Percentiles rank a stretch among this genome's conserved stretches.
phyloP scores from a whole-genome alignment of 2,888 invertebrate genomes.

The Anarsia innoxiella region DNA sequence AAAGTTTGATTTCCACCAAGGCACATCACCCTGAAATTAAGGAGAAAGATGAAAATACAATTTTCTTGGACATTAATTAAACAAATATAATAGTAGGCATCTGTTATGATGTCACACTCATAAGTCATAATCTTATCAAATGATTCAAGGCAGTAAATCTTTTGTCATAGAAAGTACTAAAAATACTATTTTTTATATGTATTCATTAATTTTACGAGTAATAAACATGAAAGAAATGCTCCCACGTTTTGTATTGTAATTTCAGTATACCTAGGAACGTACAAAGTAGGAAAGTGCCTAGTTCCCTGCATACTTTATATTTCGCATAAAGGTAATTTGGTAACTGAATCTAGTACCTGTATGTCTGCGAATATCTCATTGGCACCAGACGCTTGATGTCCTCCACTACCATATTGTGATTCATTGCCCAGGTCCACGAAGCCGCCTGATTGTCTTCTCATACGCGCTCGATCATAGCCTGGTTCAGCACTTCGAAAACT shows the following conservation, averaged over 20 bases:
- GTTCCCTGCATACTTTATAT: too few relatives aligned
- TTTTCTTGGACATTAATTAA: too few relatives aligned
- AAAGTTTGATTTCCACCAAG: slow-evolving; percentile 98
- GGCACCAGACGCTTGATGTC: slow-evolving; percentile 89
- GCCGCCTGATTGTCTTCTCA: slow-evolving; percentile 80
- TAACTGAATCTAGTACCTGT: slow-evolving; percentile 85
- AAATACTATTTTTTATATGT: too few relatives aligned
- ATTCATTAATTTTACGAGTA: too few relatives aligned
- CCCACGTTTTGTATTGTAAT: too few relatives aligned
- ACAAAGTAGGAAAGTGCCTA: too few relatives aligned
- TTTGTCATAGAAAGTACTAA: too few relatives aligned
- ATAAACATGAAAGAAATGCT: too few relatives aligned
- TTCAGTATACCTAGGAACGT: too few relatives aligned
- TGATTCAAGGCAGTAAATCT: background rate
- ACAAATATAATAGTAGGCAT: background rate
- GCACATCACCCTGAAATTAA: slow-evolving; percentile 80
- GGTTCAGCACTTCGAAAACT: slow-evolving; percentile 65
- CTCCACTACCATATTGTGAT: slow-evolving; percentile 84
- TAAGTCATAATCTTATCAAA: background rate
- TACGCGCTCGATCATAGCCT: slow-evolving; percentile 66
- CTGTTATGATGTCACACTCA: background rate
- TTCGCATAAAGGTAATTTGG: too few relatives aligned
- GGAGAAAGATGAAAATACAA: slow-evolving; percentile 1
- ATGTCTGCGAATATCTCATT: slow-evolving; percentile 95
- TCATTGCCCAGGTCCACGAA: slow-evolving; percentile 85